Evolutionary conservation across 2,113 vertebrate genomes (phyloP).

Genomic region (Nannobrachium achirus): DNA sequence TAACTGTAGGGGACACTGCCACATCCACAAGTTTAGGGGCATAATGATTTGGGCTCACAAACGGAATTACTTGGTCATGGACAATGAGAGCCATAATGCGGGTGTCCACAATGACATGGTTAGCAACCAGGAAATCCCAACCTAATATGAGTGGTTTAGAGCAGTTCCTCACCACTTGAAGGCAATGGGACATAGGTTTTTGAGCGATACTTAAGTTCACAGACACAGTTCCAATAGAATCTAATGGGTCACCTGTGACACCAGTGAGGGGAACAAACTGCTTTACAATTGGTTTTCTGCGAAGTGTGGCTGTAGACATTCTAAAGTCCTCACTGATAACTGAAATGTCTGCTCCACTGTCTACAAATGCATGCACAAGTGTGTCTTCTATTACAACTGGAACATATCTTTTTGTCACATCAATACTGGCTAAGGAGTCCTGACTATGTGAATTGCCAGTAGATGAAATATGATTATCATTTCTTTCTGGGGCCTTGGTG

Average conservation of each 20-base stretch:
- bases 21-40: background rate
- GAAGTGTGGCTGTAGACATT: background rate
- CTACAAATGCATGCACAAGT: slow-evolving; percentile 4
- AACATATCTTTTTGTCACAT: background rate
- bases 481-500: slow-evolving; percentile 1
- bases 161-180: slow-evolving; percentile 11
- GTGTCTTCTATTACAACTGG: slow-evolving; percentile 1
- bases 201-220: background rate
- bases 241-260: slow-evolving; percentile 2
- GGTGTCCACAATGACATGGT: background rate
- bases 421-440: background rate
- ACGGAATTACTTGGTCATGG: background rate
- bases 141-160: background rate
- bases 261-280: slow-evolving; percentile 6
- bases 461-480: background rate
- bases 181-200: background rate
- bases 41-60: background rate
- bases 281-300: background rate
- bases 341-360: slow-evolving; percentile 1
- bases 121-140: slow-evolving; percentile 2
- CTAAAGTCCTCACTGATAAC: too few relatives aligned
- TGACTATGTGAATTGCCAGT: background rate
- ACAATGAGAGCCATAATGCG: background rate
- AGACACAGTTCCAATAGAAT: background rate
- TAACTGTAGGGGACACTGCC: too few relatives aligned